Conservation (phyloP, 2,113 vertebrate genomes). For the Marmota flaviventris region DNA sequence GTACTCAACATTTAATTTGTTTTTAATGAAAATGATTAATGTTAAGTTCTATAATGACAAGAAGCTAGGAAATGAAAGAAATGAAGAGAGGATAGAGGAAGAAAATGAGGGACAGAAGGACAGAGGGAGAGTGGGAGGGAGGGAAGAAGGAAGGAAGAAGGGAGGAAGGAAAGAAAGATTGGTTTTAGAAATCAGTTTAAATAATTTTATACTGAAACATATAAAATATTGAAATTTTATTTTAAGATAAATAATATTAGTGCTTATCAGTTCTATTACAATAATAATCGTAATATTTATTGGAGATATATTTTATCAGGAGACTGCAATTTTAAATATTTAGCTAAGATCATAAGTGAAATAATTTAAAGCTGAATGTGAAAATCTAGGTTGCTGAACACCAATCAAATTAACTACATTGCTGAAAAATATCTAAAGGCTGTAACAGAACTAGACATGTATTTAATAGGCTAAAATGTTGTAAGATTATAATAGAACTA, state of each 20-base stretch:
- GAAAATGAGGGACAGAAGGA: not conserved
- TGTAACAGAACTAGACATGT: not conserved
- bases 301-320: not conserved
- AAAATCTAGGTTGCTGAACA: not conserved
- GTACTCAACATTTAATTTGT: not conserved
- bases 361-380: conserved; percentile 34
- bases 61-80: not conserved
- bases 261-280: not conserved
- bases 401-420: not conserved
- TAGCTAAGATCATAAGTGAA: not conserved
- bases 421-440: conserved; percentile 30
- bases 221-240: not conserved
- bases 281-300: not conserved
- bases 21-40: not conserved
- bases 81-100: not conserved
- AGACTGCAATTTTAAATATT: conserved; percentile 1
- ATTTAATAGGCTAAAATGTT: conserved; percentile 20
- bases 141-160: rapidly evolving
- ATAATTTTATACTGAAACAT: not conserved
- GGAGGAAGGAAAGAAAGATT: not conserved
- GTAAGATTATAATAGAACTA: not conserved
- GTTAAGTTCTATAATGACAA: not conserved
- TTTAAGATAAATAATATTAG: not conserved
- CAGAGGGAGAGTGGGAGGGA: not conserved
- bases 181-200: not conserved